These are phyloP conservation scores for Trissonchulus latispiculum DNA, from an alignment of 2,888 invertebrate genomes.

Conservation along the genomic window DNA sequence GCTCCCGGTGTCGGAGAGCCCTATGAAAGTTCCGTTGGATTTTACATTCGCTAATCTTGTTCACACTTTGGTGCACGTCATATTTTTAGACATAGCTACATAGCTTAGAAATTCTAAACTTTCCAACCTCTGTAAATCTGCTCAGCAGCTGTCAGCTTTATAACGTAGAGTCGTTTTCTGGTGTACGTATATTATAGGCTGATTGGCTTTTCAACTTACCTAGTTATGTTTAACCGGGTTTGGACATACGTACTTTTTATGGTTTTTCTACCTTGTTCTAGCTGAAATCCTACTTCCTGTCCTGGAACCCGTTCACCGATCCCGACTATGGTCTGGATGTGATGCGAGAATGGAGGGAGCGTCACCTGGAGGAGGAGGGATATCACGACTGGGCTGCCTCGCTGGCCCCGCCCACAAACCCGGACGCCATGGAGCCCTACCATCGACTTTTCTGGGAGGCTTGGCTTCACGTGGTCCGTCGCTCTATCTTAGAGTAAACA, in stretches of 20 bases:
- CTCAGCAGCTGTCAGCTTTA: too few species aligned
- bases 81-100: too few species aligned
- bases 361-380: conserved; percentile 44
- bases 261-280: conserved; percentile 29
- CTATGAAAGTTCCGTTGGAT: too few species aligned
- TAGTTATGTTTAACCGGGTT: background rate
- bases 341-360: conserved; percentile 47
- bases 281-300: conserved; percentile 61
- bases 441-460: conserved; percentile 77
- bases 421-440: conserved; percentile 55
- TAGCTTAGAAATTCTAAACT: too few species aligned
- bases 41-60: too few species aligned
- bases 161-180: too few species aligned
- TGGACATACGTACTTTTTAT: background rate
- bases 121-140: too few species aligned
- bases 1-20: too few species aligned
- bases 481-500: conserved; percentile 59
- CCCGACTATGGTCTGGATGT: conserved; percentile 45
- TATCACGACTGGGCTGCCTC: background rate
- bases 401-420: background rate
- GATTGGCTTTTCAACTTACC: too few species aligned
- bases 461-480: conserved; percentile 71
- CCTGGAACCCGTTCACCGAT: conserved; percentile 66
- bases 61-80: too few species aligned
- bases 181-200: too few species aligned